phyloP scores from a whole-genome alignment of 2,113 vertebrate genomes.

The Blennius ocellaris region DNA sequence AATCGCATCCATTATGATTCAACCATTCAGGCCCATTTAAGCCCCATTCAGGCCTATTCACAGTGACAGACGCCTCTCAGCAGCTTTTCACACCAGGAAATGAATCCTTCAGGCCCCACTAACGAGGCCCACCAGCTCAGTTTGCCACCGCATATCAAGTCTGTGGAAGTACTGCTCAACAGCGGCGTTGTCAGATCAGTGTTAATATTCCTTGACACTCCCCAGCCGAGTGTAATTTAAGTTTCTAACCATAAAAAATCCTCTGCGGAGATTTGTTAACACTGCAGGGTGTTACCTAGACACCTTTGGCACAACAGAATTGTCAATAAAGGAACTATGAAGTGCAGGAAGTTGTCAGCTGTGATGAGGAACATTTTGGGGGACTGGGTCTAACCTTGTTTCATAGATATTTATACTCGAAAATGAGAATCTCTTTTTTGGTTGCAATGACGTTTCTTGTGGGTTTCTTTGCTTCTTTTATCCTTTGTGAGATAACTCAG shows the following conservation, averaged over 20 bases:
- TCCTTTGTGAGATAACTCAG: neutral
- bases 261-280: slow-evolving; percentile 55
- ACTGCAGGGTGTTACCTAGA: slow-evolving; percentile 60
- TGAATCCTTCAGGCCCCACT: slow-evolving; percentile 30
- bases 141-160: slow-evolving; percentile 35
- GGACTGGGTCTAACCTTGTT: slow-evolving; percentile 5
- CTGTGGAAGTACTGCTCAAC: slow-evolving; percentile 6
- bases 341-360: slow-evolving; percentile 67
- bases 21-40: slow-evolving; percentile 14
- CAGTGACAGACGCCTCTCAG: slow-evolving; percentile 61
- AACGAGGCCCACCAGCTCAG: slow-evolving; percentile 57
- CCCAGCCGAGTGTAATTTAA: slow-evolving; percentile 49
- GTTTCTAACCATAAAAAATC: slow-evolving; percentile 61
- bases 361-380: slow-evolving; percentile 23
- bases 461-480: neutral
- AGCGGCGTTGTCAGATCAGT: slow-evolving; percentile 41
- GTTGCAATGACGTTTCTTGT: neutral
- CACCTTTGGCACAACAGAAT: slow-evolving; percentile 69
- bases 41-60: slow-evolving; percentile 46
- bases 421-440: neutral
- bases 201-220: slow-evolving; percentile 67
- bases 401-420: no score
- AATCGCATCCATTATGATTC: slow-evolving; percentile 62
- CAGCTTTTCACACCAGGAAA: slow-evolving; percentile 65
- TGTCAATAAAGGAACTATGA: slow-evolving; percentile 65